Conservation (phyloP, 2,113 vertebrate species). For the Hyla sarda region DNA sequence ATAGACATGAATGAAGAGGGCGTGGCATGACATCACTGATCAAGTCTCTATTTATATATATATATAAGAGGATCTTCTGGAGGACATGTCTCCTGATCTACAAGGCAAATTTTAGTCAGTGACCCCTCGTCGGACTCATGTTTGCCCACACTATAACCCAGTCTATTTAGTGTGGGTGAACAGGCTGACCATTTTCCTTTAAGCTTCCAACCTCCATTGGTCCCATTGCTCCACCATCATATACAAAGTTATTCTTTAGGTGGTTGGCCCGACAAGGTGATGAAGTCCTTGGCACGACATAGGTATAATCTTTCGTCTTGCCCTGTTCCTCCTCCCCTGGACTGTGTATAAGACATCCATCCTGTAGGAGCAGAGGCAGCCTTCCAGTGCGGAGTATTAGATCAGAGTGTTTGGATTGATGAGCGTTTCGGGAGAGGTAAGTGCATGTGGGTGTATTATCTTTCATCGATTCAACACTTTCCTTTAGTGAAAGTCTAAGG, state of each 20-base stretch:
- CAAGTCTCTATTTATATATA: no score
- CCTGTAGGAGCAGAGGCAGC: not conserved
- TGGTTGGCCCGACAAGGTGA: no score
- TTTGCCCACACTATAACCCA: no score
- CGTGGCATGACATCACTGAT: no score
- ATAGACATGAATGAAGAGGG: no score
- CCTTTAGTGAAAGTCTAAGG: slow-evolving; percentile 8
- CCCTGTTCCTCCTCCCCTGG: not conserved
- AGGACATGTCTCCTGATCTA: no score
- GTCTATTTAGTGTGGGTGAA: no score
- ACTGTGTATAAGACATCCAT: not conserved
- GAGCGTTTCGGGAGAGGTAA: slow-evolving; percentile 6
- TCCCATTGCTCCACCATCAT: not conserved
- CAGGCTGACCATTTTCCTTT: no score
- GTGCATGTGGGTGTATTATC: slow-evolving; percentile 27
- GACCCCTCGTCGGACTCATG: no score
- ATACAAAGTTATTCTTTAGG: not conserved
- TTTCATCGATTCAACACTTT: slow-evolving; percentile 39
- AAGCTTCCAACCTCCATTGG: not conserved
- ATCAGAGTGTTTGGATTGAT: slow-evolving; percentile 8
- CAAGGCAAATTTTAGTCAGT: no score
- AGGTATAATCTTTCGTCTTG: not conserved
- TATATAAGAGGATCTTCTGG: no score
- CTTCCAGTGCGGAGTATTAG: not conserved
- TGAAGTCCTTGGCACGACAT: not conserved